Conservation (phyloP, 1,140 invertebrate species). For the Caenorhabditis briggsae region DNA sequence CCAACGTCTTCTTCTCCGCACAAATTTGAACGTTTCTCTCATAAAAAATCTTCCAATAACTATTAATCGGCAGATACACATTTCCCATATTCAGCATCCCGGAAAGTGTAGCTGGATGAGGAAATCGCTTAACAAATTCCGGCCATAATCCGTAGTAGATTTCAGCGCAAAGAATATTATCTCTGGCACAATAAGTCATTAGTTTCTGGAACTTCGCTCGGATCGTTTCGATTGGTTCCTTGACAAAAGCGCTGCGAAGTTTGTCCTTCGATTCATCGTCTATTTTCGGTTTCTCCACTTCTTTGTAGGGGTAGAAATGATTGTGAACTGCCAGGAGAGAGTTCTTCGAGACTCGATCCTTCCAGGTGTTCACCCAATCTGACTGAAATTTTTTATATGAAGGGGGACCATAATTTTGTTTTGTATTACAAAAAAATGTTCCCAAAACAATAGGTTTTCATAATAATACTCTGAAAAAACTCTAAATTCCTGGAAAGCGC, state of each 20-base stretch:
- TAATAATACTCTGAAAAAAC: too few relatives aligned
- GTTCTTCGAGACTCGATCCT: slow-evolving; percentile 87
- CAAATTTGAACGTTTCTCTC: slow-evolving; percentile 48
- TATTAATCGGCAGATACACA: slow-evolving; percentile 91
- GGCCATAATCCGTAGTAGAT: slow-evolving; percentile 86
- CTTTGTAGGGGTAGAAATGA: slow-evolving; percentile 79
- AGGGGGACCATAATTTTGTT: too few relatives aligned
- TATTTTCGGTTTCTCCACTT: not conserved
- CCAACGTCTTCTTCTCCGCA: slow-evolving; percentile 62
- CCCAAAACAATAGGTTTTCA: too few relatives aligned
- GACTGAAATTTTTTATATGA: too few relatives aligned
- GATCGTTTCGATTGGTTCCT: slow-evolving; percentile 86
- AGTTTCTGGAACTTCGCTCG: slow-evolving; percentile 84
- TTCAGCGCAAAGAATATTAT: slow-evolving; percentile 88
- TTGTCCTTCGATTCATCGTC: slow-evolving; percentile 83
- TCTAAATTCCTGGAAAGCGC: not conserved
- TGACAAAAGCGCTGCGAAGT: slow-evolving; percentile 87
- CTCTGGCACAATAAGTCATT: slow-evolving; percentile 91
- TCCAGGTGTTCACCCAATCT: slow-evolving; percentile 82
- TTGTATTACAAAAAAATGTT: too few relatives aligned
- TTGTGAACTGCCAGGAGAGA: slow-evolving; percentile 89
- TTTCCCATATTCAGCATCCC: slow-evolving; percentile 95
- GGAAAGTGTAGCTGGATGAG: slow-evolving; percentile 92
- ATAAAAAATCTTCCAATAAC: slow-evolving; percentile 84
- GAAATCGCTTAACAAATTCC: slow-evolving; percentile 84